Evolutionary conservation across 2,797 vertebrate species (phyloP).

Genomic region (Hozukius guyotensis): DNA sequence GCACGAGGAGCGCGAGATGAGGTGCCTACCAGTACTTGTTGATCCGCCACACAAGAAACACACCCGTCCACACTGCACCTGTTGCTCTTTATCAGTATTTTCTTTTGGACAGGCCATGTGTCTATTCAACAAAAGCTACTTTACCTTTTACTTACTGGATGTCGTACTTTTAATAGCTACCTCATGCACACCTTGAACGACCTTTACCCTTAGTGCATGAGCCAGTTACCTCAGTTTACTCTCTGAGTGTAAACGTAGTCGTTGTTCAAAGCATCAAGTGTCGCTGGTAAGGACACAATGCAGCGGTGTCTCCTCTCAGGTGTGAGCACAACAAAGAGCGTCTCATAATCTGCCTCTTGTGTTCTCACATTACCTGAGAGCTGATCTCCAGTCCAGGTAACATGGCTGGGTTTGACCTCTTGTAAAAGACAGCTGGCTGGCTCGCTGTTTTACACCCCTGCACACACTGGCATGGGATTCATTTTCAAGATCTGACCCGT

Average conservation of each 20-base stretch:
- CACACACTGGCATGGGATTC: slow-evolving; percentile 1
- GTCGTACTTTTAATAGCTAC: background rate
- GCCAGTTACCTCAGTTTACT: background rate
- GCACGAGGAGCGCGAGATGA: slow-evolving; percentile 97
- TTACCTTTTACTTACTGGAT: background rate
- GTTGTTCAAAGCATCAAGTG: slow-evolving; percentile 20
- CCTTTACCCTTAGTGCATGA: background rate
- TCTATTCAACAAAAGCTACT: background rate
- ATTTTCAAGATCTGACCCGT: background rate
- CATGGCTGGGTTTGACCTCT: background rate
- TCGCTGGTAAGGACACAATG: slow-evolving; percentile 11
- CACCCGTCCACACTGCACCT: background rate
- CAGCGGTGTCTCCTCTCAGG: background rate
- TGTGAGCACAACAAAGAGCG: slow-evolving; percentile 33
- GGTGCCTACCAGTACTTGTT: slow-evolving; percentile 71
- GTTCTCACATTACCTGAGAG: slow-evolving; percentile 39
- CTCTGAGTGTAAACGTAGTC: slow-evolving; percentile 1
- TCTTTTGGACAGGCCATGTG: background rate
- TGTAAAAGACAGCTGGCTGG: background rate
- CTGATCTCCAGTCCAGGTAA: slow-evolving; percentile 13
- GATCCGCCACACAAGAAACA: background rate
- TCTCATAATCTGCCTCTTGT: background rate
- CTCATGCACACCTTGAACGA: background rate
- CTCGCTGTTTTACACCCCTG: slow-evolving; percentile 8
- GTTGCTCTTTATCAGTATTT: background rate